Evolutionary conservation across 2,888 invertebrate genomes (phyloP), one percentile per base, ranked within the genome.

Genomic region (Agrenia bidenticulata): DNA sequence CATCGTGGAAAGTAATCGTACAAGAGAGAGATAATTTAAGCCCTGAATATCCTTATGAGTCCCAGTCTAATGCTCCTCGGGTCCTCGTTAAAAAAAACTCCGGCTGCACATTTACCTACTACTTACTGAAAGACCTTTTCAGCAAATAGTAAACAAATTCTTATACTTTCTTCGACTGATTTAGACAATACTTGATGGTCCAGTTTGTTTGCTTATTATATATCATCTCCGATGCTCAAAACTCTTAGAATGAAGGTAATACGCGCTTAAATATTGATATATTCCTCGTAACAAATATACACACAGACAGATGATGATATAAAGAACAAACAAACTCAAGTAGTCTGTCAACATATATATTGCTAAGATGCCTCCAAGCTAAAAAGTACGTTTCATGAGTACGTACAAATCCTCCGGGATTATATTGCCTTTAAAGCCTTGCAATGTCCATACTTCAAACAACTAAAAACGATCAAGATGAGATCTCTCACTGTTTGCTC

Each of bases 141-240:
- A n/a, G n/a, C n/a, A n/a, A n/a, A 32, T 32, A 45, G 45, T n/a
- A 45, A 45, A 45, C 19, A 45, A 45, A 45, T 45, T n/a, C 45
- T 17, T 45, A 19, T 9, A n/a, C 5, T 45, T 17, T 45, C n/a
- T 19, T 45, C n/a, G 9, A n/a, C 19, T 45, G 15, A 5, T 45
- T 45, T 39, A 15, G 45, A 45, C 9, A 19, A 45, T 45, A 15
- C n/a, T 19, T 11, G 19, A 15, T 45, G 19, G 45, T 45, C 45
- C 45, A 45, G 45, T 19, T 15, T 45, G 45, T 45, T 45, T 45
- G 45, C 45, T 45, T 15, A 45, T 45, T 5, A 9, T 45, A n/a
- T n/a, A 5, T 45, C 15, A 45, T 45, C 45, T 45, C 45, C 45
- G 19, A 45, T n/a, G n/a, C n/a, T n/a, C n/a, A n/a, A n/a, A n/a